A percentile compares a stretch with the other conserved stretches of the same genome.
phyloP scores from a whole-genome alignment of 2,797 vertebrate species.

The Gadopsis bispinosus region DNA sequence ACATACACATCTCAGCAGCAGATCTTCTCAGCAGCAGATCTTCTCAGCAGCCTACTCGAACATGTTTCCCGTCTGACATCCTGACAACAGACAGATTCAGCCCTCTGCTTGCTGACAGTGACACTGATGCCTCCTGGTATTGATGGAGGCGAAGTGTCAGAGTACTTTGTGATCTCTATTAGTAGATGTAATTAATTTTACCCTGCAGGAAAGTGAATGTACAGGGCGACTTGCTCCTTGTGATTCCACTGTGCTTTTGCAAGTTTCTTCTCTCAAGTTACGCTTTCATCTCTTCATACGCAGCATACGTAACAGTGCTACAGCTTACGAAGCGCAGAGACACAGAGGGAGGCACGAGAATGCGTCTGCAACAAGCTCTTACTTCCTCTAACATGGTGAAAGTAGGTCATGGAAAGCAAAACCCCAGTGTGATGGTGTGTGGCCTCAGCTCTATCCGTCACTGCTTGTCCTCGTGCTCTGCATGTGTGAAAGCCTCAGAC shows the following conservation, averaged over 20 bases:
- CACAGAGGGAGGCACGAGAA: slow-evolving; percentile 27
- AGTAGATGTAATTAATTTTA: slow-evolving; percentile 3
- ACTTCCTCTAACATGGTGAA: slow-evolving; percentile 54
- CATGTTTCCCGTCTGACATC: slow-evolving; percentile 45
- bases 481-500: slow-evolving; percentile 28
- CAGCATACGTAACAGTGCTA: background rate
- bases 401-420: slow-evolving; percentile 64
- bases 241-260: slow-evolving; percentile 20
- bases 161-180: slow-evolving; percentile 31
- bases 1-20: too few species aligned
- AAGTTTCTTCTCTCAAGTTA: slow-evolving; percentile 23
- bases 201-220: slow-evolving; percentile 34
- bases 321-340: slow-evolving; percentile 42
- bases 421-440: slow-evolving; percentile 39
- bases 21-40: background rate
- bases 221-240: slow-evolving; percentile 16
- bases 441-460: slow-evolving; percentile 48
- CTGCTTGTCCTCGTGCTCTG: slow-evolving; percentile 12
- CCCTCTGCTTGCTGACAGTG: slow-evolving; percentile 26
- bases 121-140: slow-evolving; percentile 28
- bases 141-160: slow-evolving; percentile 6
- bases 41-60: slow-evolving; percentile 17
- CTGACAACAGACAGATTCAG: slow-evolving; percentile 42
- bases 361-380: slow-evolving; percentile 36
- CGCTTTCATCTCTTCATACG: slow-evolving; percentile 41